Percentiles rank a stretch among this genome's conserved stretches.
Evolutionary conservation across 2,888 invertebrate species (phyloP).

Genomic region (Machimus atricapillus): DNA sequence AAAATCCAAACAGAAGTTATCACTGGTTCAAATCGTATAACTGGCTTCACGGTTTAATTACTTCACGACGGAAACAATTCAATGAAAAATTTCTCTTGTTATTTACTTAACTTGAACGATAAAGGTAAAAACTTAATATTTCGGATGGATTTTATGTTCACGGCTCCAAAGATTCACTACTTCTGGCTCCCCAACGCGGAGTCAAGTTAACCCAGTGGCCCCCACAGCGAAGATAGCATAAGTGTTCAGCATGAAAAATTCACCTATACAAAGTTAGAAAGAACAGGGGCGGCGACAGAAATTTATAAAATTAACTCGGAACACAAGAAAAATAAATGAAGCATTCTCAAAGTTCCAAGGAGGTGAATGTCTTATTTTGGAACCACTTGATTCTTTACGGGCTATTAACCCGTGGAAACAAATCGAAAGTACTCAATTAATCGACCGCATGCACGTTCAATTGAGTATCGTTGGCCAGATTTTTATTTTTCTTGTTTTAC

Average conservation of each 20-base stretch:
- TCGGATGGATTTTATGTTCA: constrained; percentile 28
- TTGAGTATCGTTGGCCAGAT: background rate
- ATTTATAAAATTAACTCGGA: constrained; percentile 15
- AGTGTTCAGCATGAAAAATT: background rate
- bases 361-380: constrained; percentile 22
- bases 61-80: background rate
- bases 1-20: constrained; percentile 13
- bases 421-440: constrained; percentile 28
- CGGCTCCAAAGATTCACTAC: constrained; percentile 45
- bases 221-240: constrained; percentile 9
- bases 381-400: constrained; percentile 4
- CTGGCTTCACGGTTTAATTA: constrained; percentile 27
- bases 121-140: background rate
- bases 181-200: constrained; percentile 38
- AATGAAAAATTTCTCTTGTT: constrained; percentile 19
- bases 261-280: background rate
- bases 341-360: background rate
- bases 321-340: constrained; percentile 3
- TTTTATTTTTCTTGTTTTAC: background rate
- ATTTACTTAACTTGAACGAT: constrained; percentile 3
- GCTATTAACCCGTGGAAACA: constrained; percentile 11
- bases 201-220: constrained; percentile 34
- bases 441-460: background rate
- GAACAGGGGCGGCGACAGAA: constrained; percentile 25
- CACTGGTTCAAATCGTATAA: constrained; percentile 30